A percentile compares a stretch with the other conserved stretches of the same genome.
Evolutionary conservation across 2,113 vertebrate genomes (phyloP).

Genomic region (Calidris pygmaea): DNA sequence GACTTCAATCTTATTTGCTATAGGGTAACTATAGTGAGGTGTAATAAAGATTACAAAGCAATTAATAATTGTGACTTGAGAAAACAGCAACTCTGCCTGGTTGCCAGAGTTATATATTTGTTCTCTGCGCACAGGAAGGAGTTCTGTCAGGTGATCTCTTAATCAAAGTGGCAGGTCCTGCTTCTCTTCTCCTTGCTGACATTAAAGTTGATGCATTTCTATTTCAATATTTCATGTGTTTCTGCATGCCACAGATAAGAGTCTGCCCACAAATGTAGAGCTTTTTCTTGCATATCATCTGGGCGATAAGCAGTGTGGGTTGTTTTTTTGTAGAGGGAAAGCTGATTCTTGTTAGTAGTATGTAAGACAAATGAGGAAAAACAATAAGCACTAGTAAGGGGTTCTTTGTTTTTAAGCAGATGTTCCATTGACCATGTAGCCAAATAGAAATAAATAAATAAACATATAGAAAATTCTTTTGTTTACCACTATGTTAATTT

Average conservation of each 20-base stretch:
- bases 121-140: not conserved
- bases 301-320: constrained; percentile 3
- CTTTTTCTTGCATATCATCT: constrained; percentile 7
- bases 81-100: constrained; percentile 13
- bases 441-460: constrained; percentile 47
- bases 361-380: constrained; percentile 44
- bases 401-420: constrained; percentile 52
- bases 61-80: constrained; percentile 35
- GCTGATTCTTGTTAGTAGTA: constrained; percentile 18
- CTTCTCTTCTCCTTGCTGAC: constrained; percentile 5
- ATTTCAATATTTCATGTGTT: constrained; percentile 36
- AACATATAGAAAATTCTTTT: not conserved
- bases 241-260: constrained; percentile 56
- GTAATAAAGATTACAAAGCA: constrained; percentile 1
- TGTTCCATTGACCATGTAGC: not conserved
- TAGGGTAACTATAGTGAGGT: not conserved
- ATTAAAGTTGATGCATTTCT: constrained; percentile 54
- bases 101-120: constrained; percentile 28
- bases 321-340: not conserved
- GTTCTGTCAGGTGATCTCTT: constrained; percentile 39
- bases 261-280: not conserved
- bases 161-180: constrained; percentile 17
- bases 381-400: constrained; percentile 3
- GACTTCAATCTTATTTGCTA: not conserved
- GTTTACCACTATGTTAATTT: constrained; percentile 7